A percentile compares a stretch with the other conserved stretches of the same genome.
phyloP scores from a whole-genome alignment of 2,888 invertebrate species.

The Lacanobia oleracea region DNA sequence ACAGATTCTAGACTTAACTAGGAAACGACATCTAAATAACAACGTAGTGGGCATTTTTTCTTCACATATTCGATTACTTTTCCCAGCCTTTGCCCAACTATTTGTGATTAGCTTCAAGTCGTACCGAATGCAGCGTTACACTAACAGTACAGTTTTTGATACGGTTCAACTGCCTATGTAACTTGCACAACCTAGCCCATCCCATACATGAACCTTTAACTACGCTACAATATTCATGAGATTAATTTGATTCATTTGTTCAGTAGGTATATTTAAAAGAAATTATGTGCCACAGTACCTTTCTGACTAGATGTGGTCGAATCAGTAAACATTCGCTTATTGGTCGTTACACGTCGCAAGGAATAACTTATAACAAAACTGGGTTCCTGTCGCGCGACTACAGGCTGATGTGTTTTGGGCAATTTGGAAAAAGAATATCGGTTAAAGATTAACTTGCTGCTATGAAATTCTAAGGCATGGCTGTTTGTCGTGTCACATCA shows the following conservation, averaged over 20 bases:
- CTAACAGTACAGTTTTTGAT: no score
- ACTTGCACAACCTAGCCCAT: no score
- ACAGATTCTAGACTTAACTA: neutral
- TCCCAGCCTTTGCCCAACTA: neutral
- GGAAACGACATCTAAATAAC: neutral
- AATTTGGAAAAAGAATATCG: neutral
- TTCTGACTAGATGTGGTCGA: slow-evolving; percentile 76
- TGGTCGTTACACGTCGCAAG: slow-evolving; percentile 67
- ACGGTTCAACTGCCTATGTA: no score
- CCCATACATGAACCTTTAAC: no score
- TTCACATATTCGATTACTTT: neutral
- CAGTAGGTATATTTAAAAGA: slow-evolving; percentile 1
- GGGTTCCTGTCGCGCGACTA: slow-evolving; percentile 72
- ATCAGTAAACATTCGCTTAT: slow-evolving; percentile 69
- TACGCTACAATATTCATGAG: neutral
- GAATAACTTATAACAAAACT: slow-evolving; percentile 81
- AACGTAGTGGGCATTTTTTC: neutral
- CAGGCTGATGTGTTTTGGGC: slow-evolving; percentile 69
- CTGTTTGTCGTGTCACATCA: no score
- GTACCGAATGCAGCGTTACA: neutral
- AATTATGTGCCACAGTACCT: slow-evolving; percentile 66
- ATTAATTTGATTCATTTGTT: neutral
- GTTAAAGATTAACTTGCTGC: neutral
- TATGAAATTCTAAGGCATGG: no score
- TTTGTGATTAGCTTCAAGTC: neutral